Conservation (phyloP, 1,140 invertebrate genomes). For the Diachasma alloeum region DNA sequence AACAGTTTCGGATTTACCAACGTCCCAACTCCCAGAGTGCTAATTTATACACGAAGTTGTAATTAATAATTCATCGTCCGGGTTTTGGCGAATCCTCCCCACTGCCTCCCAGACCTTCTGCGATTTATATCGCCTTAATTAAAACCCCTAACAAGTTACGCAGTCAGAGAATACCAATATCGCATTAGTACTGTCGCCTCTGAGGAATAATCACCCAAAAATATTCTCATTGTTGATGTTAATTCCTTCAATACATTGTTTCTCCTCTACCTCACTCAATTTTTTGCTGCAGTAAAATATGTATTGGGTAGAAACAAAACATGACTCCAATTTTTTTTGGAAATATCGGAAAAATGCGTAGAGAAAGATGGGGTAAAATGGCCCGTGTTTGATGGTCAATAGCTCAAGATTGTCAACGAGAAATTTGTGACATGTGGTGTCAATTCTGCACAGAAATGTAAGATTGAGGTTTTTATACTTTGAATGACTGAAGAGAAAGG, state of each 20-base stretch:
- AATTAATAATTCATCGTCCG: slow-evolving; percentile 63
- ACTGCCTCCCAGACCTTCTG: slow-evolving; percentile 35
- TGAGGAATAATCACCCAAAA: slow-evolving; percentile 16
- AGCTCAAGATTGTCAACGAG: too few relatives aligned
- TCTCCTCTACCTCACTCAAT: not conserved
- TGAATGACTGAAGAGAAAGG: too few relatives aligned
- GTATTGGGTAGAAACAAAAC: too few relatives aligned
- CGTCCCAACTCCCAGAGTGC: slow-evolving; percentile 38
- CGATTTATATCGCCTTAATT: slow-evolving; percentile 65
- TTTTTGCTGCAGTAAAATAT: too few relatives aligned
- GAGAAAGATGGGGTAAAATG: too few relatives aligned
- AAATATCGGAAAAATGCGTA: too few relatives aligned
- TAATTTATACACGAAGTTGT: slow-evolving; percentile 65
- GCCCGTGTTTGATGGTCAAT: too few relatives aligned
- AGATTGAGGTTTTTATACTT: too few relatives aligned
- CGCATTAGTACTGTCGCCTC: slow-evolving; percentile 33
- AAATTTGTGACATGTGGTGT: too few relatives aligned
- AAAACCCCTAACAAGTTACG: slow-evolving; percentile 64
- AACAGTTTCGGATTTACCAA: slow-evolving; percentile 52
- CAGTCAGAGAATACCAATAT: slow-evolving; percentile 61
- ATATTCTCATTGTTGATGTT: slow-evolving; percentile 12
- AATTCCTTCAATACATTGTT: not conserved
- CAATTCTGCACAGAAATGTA: too few relatives aligned
- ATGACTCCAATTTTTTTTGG: too few relatives aligned
- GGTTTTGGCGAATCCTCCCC: slow-evolving; percentile 9